Conservation (phyloP, 1,140 invertebrate genomes). For the Ylistrum balloti region DNA sequence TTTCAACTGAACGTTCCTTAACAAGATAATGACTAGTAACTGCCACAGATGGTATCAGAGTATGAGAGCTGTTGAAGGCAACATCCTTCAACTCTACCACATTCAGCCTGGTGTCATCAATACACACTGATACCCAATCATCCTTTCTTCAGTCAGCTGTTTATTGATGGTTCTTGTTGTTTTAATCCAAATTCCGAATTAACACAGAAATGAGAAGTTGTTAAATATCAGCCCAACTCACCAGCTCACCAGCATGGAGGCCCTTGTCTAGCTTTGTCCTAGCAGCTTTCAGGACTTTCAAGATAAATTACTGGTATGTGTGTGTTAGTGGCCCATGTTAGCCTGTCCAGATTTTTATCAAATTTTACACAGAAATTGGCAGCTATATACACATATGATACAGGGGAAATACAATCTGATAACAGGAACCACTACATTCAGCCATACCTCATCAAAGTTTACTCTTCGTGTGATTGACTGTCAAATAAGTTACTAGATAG, state of each 20-base stretch:
- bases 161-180: neutral
- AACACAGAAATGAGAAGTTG: neutral
- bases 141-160: too few relatives aligned
- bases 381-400: slow-evolving; percentile 15
- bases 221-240: neutral
- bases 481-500: too few relatives aligned
- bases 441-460: slow-evolving; percentile 6
- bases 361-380: slow-evolving; percentile 1
- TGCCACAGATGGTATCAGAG: too few relatives aligned
- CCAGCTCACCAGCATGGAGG: neutral
- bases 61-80: too few relatives aligned
- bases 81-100: slow-evolving; percentile 16
- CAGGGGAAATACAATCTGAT: neutral
- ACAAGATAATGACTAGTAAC: neutral
- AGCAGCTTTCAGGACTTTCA: neutral
- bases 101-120: neutral
- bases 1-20: neutral
- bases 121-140: neutral
- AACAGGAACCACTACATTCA: neutral
- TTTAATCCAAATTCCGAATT: neutral
- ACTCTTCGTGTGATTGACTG: neutral
- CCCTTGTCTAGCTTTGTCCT: neutral
- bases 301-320: neutral
- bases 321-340: too few relatives aligned
- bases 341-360: slow-evolving; percentile 5